A percentile compares a stretch with the other conserved stretches of the same genome.
Evolutionary conservation across 2,888 invertebrate genomes (phyloP).

Genomic region (Sinotaia quadrata): DNA sequence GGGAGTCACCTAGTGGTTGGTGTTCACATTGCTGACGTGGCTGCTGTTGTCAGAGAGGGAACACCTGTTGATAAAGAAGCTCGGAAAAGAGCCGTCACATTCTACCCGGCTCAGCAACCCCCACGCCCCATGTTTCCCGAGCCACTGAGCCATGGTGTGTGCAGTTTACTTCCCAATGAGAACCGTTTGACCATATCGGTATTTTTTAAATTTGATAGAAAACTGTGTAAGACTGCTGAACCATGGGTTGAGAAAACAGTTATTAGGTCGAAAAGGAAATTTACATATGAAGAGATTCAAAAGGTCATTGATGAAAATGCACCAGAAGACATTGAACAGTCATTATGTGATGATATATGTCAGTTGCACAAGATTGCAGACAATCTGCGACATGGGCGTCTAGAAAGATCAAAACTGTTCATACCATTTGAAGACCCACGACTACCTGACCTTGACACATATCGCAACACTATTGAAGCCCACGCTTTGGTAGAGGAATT

Average conservation of each 20-base stretch:
- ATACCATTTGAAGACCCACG: conserved; percentile 32
- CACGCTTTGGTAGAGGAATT: conserved; percentile 44
- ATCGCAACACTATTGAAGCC: conserved; percentile 27
- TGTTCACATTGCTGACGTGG: conserved; percentile 56
- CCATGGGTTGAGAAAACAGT: conserved; percentile 29
- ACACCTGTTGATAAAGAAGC: conserved; percentile 49
- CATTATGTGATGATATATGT: conserved; percentile 24
- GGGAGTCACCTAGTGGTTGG: conserved; percentile 39
- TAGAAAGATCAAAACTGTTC: conserved; percentile 32
- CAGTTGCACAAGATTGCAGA: conserved; percentile 31
- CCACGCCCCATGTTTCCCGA: conserved; percentile 53
- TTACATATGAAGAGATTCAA: conserved; percentile 49
- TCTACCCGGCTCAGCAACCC: conserved; percentile 35
- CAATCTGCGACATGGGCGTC: conserved; percentile 29
- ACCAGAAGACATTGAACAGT: background rate
- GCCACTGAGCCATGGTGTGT: conserved; percentile 42
- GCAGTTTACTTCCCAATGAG: conserved; percentile 46
- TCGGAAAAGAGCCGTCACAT: conserved; percentile 41
- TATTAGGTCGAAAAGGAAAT: conserved; percentile 37
- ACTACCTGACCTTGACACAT: conserved; percentile 13
- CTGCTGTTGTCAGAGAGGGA: conserved; percentile 39
- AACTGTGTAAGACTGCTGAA: conserved; percentile 24
- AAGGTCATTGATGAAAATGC: conserved; percentile 34
- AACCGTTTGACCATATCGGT: conserved; percentile 48
- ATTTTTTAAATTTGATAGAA: conserved; percentile 43